Percentiles rank a stretch among this genome's conserved stretches.
Conservation (phyloP, 2,113 vertebrate species). For the Chaetodon auriga region DNA sequence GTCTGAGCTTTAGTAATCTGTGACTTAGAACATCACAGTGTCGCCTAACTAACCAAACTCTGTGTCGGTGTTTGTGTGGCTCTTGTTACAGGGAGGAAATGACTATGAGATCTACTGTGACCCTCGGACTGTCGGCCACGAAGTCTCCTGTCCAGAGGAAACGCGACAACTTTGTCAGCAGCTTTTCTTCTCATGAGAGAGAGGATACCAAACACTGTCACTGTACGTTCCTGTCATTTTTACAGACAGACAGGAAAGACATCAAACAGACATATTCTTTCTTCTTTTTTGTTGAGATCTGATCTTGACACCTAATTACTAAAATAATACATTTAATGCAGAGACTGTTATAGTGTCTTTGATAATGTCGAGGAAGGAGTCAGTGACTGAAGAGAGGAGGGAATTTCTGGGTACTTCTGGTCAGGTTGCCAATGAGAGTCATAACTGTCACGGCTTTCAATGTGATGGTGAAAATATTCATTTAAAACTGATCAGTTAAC, state of each 20-base stretch:
- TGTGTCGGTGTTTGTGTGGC: neutral
- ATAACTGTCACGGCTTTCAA: neutral
- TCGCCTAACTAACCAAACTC: neutral
- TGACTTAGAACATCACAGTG: neutral
- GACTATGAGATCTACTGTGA: slow-evolving; percentile 80
- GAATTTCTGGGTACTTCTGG: neutral
- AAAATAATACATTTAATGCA: neutral
- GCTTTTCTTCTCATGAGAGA: slow-evolving; percentile 70
- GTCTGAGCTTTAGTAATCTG: neutral
- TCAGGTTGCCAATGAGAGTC: neutral
- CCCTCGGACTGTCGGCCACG: slow-evolving; percentile 75
- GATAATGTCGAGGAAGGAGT: neutral
- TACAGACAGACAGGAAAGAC: neutral
- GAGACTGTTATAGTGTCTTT: neutral
- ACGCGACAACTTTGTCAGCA: slow-evolving; percentile 57
- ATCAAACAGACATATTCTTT: too few species aligned
- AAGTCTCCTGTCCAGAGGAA: slow-evolving; percentile 70
- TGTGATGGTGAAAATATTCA: neutral
- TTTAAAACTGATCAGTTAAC: neutral
- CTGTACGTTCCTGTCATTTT: neutral
- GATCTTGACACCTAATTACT: neutral
- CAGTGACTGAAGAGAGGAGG: neutral
- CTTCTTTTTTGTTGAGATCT: neutral
- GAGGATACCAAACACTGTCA: neutral
- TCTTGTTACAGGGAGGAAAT: slow-evolving; percentile 77